phyloP scores from a whole-genome alignment of 1,140 invertebrate species.

The Pomacea maculata region DNA sequence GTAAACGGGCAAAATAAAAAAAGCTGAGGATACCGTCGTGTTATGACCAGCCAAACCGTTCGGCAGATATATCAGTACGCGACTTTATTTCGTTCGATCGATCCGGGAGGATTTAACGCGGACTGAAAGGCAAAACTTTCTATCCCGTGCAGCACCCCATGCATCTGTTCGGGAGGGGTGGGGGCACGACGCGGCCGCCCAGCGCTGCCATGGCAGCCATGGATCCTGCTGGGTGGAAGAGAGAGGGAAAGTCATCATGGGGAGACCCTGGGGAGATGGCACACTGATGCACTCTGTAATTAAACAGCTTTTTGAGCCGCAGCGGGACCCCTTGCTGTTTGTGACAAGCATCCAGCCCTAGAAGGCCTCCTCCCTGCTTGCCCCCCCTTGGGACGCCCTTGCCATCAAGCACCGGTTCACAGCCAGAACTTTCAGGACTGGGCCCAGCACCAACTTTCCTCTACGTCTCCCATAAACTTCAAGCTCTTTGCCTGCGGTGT shows the following conservation, averaged over 20 bases:
- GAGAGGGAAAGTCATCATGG: slow-evolving; percentile 23
- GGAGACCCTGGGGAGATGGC: slow-evolving; percentile 15
- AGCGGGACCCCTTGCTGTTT: slow-evolving; percentile 21
- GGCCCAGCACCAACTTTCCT: too few species aligned
- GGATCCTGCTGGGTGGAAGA: slow-evolving; percentile 21
- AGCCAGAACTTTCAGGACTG: not conserved
- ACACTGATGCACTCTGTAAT: slow-evolving; percentile 24
- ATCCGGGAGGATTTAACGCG: too few species aligned
- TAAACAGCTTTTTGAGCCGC: slow-evolving; percentile 26
- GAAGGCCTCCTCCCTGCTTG: not conserved
- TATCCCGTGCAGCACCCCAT: slow-evolving; percentile 10
- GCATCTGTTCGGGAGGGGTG: slow-evolving; percentile 13
- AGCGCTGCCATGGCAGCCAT: slow-evolving; percentile 29
- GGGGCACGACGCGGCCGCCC: not conserved
- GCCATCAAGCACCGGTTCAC: not conserved
- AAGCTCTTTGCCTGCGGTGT: too few species aligned
- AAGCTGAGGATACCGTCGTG: too few species aligned
- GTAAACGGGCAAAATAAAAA: too few species aligned
- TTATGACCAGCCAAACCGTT: too few species aligned
- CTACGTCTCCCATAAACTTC: too few species aligned
- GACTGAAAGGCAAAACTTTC: not conserved
- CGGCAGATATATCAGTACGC: too few species aligned
- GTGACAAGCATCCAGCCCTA: slow-evolving; percentile 19
- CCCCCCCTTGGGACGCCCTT: not conserved
- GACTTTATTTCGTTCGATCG: too few species aligned